Evolutionary conservation across 2,888 invertebrate genomes (phyloP).

Genomic region (Agrotis clavis): DNA sequence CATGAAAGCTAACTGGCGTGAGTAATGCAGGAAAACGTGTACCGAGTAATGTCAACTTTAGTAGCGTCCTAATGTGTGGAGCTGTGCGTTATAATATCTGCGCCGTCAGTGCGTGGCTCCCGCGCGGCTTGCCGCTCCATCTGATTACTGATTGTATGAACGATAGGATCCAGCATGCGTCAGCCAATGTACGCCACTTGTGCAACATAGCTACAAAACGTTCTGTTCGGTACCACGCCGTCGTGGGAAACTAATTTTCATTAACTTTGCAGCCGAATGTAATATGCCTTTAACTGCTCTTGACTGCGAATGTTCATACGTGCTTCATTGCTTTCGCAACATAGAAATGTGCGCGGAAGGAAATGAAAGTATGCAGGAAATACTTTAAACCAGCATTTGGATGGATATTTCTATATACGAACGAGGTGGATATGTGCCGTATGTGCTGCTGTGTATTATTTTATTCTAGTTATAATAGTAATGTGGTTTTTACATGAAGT

Average conservation of each 20-base stretch:
- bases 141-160: slow-evolving; percentile 67
- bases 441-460: slow-evolving; percentile 39
- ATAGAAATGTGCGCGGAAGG: slow-evolving; percentile 53
- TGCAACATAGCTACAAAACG: slow-evolving; percentile 44
- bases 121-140: slow-evolving; percentile 62
- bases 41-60: slow-evolving; percentile 74
- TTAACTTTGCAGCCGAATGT: slow-evolving; percentile 49
- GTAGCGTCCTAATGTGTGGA: slow-evolving; percentile 75
- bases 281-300: slow-evolving; percentile 37
- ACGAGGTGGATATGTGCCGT: neutral
- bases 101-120: slow-evolving; percentile 73
- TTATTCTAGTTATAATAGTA: slow-evolving; percentile 47
- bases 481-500: slow-evolving; percentile 42
- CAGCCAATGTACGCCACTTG: slow-evolving; percentile 49
- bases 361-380: slow-evolving; percentile 62
- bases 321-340: slow-evolving; percentile 37
- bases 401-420: slow-evolving; percentile 54
- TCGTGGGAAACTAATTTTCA: slow-evolving; percentile 65
- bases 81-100: slow-evolving; percentile 77
- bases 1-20: slow-evolving; percentile 62
- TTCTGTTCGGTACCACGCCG: slow-evolving; percentile 39
- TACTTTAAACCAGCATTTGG: slow-evolving; percentile 36
- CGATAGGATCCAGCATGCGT: slow-evolving; percentile 57
- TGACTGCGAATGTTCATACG: slow-evolving; percentile 34
- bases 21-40: slow-evolving; percentile 74